phyloP scores from a whole-genome alignment of 2,113 vertebrate species.

The Conger conger region DNA sequence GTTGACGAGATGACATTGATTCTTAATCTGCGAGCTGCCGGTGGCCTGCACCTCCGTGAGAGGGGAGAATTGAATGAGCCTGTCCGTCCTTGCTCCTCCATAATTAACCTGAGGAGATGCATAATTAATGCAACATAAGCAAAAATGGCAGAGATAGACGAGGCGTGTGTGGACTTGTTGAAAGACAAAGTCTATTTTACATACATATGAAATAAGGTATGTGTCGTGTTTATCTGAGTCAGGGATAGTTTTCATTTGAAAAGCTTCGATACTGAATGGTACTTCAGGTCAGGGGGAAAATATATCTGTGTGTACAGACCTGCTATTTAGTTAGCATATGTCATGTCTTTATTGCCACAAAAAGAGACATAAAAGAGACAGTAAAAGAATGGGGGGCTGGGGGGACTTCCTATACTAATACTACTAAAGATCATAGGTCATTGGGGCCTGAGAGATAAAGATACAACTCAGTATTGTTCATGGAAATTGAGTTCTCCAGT shows the following conservation, averaged over 20 bases:
- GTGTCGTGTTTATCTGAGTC: neutral
- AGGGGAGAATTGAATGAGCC: neutral
- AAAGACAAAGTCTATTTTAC: neutral
- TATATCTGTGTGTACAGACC: too few species aligned
- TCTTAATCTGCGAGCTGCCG: constrained; percentile 20
- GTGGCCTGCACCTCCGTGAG: neutral
- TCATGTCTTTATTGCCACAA: neutral
- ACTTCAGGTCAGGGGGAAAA: too few species aligned
- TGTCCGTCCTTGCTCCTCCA: neutral
- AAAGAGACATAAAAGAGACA: neutral
- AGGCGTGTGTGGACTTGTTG: neutral
- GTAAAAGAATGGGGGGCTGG: neutral
- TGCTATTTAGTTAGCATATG: too few species aligned
- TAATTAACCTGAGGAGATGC: neutral
- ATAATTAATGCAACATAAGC: neutral
- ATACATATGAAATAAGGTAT: neutral
- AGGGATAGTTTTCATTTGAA: neutral
- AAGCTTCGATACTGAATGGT: too few species aligned
- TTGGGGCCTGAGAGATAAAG: neutral
- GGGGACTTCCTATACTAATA: too few species aligned
- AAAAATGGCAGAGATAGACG: neutral
- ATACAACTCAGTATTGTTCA: neutral
- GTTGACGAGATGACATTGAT: neutral
- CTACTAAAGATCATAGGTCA: neutral
- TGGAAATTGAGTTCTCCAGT: neutral